Evolutionary conservation across 2,888 invertebrate species (phyloP).

Genomic region (Oxyscelio sp.): DNA sequence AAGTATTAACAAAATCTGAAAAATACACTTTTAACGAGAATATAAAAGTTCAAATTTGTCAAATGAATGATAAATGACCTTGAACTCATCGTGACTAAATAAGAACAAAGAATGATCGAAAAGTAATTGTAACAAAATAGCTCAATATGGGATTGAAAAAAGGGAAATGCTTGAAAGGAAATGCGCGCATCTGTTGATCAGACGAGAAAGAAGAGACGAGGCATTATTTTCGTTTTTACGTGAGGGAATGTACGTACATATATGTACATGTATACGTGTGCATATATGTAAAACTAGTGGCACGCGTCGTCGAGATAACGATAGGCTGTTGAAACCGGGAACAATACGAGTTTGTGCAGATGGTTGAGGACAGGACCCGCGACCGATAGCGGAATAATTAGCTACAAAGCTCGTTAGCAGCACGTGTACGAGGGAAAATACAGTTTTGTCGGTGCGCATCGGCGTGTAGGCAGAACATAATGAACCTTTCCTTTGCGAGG

Average conservation of each 20-base stretch:
- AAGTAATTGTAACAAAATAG: slow-evolving; percentile 7
- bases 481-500: slow-evolving; percentile 52
- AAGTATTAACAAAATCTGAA: no score
- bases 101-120: slow-evolving; percentile 7
- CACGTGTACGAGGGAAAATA: slow-evolving; percentile 50
- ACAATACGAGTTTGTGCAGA: slow-evolving; percentile 50
- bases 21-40: no score
- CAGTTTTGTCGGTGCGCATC: slow-evolving; percentile 52
- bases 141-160: slow-evolving; percentile 14
- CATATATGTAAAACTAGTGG: slow-evolving; percentile 21
- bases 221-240: slow-evolving; percentile 17
- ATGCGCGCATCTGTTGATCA: slow-evolving; percentile 23
- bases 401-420: slow-evolving; percentile 60
- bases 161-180: slow-evolving; percentile 13
- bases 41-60: no score
- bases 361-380: slow-evolving; percentile 31
- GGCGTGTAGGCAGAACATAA: slow-evolving; percentile 47
- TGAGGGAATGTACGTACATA: background rate
- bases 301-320: slow-evolving; percentile 48
- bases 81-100: no score
- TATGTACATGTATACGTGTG: background rate
- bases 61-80: no score
- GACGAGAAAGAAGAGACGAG: background rate
- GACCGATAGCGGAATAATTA: slow-evolving; percentile 62
- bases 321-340: slow-evolving; percentile 15